Conservation (phyloP, 30 jellyfish, hydroid and myxozoan species). For the Cassiopea andromeda region DNA sequence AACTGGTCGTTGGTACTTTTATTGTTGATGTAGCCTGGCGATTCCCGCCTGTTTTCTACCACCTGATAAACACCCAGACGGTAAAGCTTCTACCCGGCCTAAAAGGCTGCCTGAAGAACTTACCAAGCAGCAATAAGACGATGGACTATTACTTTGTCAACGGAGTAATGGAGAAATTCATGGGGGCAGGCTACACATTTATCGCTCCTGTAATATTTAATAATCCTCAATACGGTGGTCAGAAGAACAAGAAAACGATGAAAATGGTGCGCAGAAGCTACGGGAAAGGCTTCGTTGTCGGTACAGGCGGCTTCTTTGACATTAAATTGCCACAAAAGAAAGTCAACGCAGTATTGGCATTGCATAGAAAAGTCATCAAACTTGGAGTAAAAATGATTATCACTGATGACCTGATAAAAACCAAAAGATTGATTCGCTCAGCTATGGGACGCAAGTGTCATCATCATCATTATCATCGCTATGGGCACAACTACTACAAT, state of each 20-base stretch:
- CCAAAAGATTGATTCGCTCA: constrained; percentile 20
- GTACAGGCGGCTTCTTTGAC: constrained; percentile 58
- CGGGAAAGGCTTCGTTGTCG: constrained; percentile 61
- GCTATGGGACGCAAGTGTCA: constrained; percentile 13
- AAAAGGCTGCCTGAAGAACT: background rate
- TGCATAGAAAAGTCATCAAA: constrained; percentile 11
- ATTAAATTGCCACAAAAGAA: constrained; percentile 16
- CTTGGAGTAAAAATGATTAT: constrained; percentile 70
- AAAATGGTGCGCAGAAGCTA: constrained; percentile 64
- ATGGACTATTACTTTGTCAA: constrained; percentile 30
- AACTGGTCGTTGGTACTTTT: constrained; percentile 44
- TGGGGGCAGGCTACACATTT: constrained; percentile 39
- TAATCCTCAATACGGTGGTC: constrained; percentile 50
- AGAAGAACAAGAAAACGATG: constrained; percentile 44
- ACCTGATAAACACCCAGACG: background rate
- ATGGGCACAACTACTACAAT: background rate
- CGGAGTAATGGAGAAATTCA: constrained; percentile 70
- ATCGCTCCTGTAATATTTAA: constrained; percentile 42
- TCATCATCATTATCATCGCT: background rate
- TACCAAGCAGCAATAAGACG: constrained; percentile 34
- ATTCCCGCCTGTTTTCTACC: background rate
- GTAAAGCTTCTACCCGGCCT: constrained; percentile 37
- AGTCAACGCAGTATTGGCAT: background rate
- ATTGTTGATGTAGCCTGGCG: background rate
- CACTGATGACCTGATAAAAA: constrained; percentile 70